Percentiles rank a stretch among this genome's conserved stretches.
Evolutionary conservation across 2,113 vertebrate species (phyloP).

Genomic region (Alectura lathami): DNA sequence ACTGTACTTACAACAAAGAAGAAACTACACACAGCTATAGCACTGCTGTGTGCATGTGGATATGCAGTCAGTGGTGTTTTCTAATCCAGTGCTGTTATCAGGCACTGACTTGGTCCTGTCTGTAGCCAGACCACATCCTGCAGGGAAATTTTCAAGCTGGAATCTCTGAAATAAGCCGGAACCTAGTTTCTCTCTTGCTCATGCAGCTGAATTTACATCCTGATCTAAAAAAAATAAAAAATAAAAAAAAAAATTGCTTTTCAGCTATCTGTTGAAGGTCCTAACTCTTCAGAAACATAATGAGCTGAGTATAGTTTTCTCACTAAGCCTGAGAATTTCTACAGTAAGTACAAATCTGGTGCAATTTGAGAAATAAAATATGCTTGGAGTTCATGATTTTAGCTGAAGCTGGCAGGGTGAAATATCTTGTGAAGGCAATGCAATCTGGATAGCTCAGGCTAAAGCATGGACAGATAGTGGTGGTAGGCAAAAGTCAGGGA

Average conservation of each 20-base stretch:
- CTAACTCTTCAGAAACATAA: background rate
- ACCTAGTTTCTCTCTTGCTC: constrained; percentile 7
- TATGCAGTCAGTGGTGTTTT: background rate
- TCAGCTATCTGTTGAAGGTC: background rate
- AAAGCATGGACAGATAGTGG: background rate
- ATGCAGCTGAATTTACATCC: background rate
- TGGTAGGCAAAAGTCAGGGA: background rate
- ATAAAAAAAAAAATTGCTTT: background rate
- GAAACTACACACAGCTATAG: background rate
- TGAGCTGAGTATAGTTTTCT: background rate
- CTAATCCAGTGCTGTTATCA: background rate
- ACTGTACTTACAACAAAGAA: background rate
- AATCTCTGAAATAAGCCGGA: background rate
- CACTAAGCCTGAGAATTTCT: background rate
- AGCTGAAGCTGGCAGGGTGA: background rate
- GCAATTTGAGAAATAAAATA: background rate
- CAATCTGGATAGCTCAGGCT: background rate
- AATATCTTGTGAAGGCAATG: background rate
- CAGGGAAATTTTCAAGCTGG: background rate
- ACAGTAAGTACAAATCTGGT: background rate
- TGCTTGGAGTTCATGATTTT: background rate
- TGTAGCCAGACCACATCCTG: background rate
- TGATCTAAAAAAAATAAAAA: background rate
- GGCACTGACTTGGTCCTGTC: background rate
- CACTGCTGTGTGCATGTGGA: background rate